Evolutionary conservation across 2,888 invertebrate genomes (phyloP).

Genomic region (Xiphydria camelus): DNA sequence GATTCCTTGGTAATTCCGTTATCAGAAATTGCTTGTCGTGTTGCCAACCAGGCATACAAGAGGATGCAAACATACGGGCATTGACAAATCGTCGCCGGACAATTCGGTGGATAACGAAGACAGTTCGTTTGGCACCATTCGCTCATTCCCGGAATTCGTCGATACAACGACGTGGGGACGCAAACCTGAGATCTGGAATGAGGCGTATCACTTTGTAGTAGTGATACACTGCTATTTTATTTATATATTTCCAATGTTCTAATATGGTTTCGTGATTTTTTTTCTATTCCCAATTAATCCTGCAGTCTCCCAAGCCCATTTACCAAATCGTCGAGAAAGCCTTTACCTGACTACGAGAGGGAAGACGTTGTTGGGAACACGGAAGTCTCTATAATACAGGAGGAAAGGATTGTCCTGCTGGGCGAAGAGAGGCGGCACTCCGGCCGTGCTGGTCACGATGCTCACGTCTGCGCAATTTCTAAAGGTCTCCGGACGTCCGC

Average conservation of each 20-base stretch:
- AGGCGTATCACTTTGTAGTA: not conserved
- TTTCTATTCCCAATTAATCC: too few species aligned
- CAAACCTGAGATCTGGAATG: conserved; percentile 76
- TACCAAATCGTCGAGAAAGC: too few species aligned
- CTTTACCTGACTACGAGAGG: conserved; percentile 77
- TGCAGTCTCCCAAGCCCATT: too few species aligned
- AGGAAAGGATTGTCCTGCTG: conserved; percentile 73
- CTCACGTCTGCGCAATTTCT: conserved; percentile 88
- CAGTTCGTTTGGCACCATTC: conserved; percentile 87
- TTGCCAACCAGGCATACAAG: conserved; percentile 1
- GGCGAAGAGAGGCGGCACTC: conserved; percentile 71
- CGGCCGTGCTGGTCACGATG: conserved; percentile 78
- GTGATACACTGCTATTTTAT: too few species aligned
- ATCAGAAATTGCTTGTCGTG: not conserved
- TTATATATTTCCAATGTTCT: too few species aligned
- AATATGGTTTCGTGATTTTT: too few species aligned
- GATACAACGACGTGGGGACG: conserved; percentile 68
- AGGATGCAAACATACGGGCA: conserved; percentile 74
- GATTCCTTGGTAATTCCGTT: conserved; percentile 4
- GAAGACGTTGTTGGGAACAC: conserved; percentile 68
- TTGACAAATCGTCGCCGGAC: conserved; percentile 73
- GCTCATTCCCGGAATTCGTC: conserved; percentile 74
- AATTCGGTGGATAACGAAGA: conserved; percentile 83
- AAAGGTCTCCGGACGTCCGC: conserved; percentile 89
- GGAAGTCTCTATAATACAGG: conserved; percentile 74